Base-by-base conservation (phyloP, 2,113 vertebrate species). In the Acrocephalus kingi region DNA sequence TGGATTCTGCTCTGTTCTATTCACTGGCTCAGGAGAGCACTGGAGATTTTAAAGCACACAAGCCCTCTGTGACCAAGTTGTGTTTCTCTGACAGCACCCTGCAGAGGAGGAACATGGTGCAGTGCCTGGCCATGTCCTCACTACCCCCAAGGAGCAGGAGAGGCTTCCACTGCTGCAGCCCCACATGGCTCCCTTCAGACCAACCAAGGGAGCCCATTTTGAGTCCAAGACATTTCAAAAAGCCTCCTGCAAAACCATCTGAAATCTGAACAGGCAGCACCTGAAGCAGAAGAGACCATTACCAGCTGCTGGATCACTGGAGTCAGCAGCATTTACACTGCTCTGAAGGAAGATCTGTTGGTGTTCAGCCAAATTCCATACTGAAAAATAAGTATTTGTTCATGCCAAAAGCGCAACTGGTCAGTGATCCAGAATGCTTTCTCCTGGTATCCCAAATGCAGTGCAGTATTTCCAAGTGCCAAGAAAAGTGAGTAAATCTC, bases 181-280 rank as follows among this genome's bases (percentile, higher is more conserved):
- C 2, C 99, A 98, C 1, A 98, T 96, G 87, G 96, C 98, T 92
- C 99, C 99, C 10, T 99, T 99, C 96, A 99, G 98, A 61, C 98
- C 98, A 20, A 95, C 98, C 98, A 20, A 95, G 84, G 4, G 97
- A 98, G 51, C 97, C 97, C 4, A 97, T 98, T 17, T 94, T 97
- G 48, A 98, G 98, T 56, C 98, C 97, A 74, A 98, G 99, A 72
- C 98, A 99, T 83, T 97, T 98, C 84, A 98, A 98, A 94, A 99
- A 99, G 87, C 98, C 99, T 12, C 49, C 88, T 28, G 51, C 96
- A 68, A 98, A 98, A 87, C 97, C 98, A 27, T 97, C 98, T 52
- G 98, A 99, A 95, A 98, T 98, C 59, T 99, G 97, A 98, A n/a
- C 8, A 22, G 39, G 59, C 54, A 39, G 45, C 59, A 52, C 52